Evolutionary conservation across 2,888 invertebrate genomes (phyloP), one percentile per base, ranked within the genome.

Genomic region (Aporophyla lueneburgensis): DNA sequence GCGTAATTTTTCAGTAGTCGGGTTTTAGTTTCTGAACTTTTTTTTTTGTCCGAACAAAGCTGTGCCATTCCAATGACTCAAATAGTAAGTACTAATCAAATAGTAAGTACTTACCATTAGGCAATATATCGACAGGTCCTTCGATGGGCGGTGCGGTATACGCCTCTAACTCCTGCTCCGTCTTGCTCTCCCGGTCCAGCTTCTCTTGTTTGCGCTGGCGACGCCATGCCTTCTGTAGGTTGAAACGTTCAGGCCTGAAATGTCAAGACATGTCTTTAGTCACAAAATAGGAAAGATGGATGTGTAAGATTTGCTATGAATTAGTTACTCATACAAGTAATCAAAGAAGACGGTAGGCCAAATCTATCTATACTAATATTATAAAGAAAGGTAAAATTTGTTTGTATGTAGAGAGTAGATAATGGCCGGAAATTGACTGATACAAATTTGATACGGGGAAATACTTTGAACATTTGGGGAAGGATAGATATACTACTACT

Each of bases 181-280:
- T 93, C 77, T 87, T 92, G 81, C 92, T 92, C 80, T 95, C 95
- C 79, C 88, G 88, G 40, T 94, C 94, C 79, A 93, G 54, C 56
- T 94, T 95, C 40, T 97, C 96, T 87, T 97, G 97, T 73, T 96
- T 94, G 63, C 96, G 95, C 82, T 97, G 97, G 43, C 96, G 94
- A 59, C 97, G 95, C 93, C 97, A 96, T 5, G 97, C 97, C 68
- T 96, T 95, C 84, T 97, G 97, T 58, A 97, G 92, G 90, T 97
- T 97, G 89, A 97, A 97, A 71, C 97, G 95, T 75, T 97, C 97
- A 1, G 97, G 97, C 63, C 97, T 97, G 89, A 14, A 80, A 76
- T 21, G 14, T 58, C 10, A 67, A 43, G 9, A 1, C 14, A 69
- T 6, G 14, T 14, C 3, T n/a, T 59, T 59, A 58, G 19, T 59